Conservation (phyloP, 1,140 invertebrate species). For the Drosophila willistoni region DNA sequence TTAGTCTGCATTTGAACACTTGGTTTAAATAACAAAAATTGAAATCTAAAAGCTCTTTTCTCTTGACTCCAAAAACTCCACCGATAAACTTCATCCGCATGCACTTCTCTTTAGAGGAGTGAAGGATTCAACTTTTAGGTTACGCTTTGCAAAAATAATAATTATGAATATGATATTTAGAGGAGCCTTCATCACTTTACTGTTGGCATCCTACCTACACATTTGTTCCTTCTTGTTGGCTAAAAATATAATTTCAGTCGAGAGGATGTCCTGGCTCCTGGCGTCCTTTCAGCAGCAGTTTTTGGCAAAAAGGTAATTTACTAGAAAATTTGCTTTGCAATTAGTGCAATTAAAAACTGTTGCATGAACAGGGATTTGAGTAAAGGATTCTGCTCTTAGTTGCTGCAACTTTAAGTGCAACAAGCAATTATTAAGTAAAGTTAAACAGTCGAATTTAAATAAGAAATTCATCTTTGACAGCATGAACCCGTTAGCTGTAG, state of each 20-base stretch:
- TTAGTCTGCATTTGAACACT: conserved; percentile 31
- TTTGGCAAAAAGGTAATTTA: conserved; percentile 69
- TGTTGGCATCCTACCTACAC: background rate
- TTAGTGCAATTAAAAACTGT: conserved; percentile 75
- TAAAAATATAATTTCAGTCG: conserved; percentile 68
- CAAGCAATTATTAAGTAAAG: conserved; percentile 22
- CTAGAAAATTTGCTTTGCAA: conserved; percentile 81
- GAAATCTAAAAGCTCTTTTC: conserved; percentile 6
- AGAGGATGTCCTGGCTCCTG: conserved; percentile 6
- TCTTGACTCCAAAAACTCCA: conserved; percentile 19
- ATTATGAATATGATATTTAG: conserved; percentile 72
- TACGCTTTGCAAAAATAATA: conserved; percentile 68
- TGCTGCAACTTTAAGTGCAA: conserved; percentile 33
- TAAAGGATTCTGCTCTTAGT: conserved; percentile 4
- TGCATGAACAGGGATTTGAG: conserved; percentile 35
- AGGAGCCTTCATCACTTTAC: background rate
- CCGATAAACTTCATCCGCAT: conserved; percentile 46
- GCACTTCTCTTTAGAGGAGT: conserved; percentile 20
- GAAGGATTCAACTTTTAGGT: conserved; percentile 63
- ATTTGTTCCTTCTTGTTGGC: conserved; percentile 38
- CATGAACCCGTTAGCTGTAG: conserved; percentile 41
- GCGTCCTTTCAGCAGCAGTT: conserved; percentile 51
- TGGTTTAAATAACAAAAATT: conserved; percentile 33
- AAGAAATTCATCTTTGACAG: conserved; percentile 47
- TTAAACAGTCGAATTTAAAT: conserved; percentile 55